Percentiles rank a stretch among this genome's conserved stretches.
phyloP scores from a whole-genome alignment of 2,113 vertebrate genomes.

The Podarcis raffonei region DNA sequence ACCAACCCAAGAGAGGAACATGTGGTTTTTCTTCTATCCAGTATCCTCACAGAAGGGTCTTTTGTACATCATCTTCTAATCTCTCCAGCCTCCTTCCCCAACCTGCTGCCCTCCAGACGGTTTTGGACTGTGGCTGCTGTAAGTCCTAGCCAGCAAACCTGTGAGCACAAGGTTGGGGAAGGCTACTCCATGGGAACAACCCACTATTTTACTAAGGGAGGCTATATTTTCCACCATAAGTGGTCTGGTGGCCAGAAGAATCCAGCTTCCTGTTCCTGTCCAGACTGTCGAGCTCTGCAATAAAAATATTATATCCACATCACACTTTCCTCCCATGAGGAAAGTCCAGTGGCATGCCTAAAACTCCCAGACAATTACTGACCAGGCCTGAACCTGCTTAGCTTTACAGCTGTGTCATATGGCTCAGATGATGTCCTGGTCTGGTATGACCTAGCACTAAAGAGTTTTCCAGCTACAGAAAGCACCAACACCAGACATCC shows the following conservation, averaged over 20 bases:
- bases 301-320: background rate
- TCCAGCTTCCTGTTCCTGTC: background rate
- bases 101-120: background rate
- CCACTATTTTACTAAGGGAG: background rate
- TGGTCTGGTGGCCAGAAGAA: background rate
- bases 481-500: too few relatives aligned
- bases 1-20: background rate
- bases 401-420: background rate
- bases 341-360: background rate
- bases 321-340: background rate
- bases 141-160: background rate
- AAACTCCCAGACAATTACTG: background rate
- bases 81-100: background rate
- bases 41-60: background rate
- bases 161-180: background rate
- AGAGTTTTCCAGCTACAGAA: background rate
- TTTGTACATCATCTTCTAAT: background rate
- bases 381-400: background rate
- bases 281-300: background rate
- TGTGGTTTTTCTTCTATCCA: too few relatives aligned
- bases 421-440: background rate
- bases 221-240: background rate
- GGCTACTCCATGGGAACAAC: background rate
- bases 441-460: background rate
- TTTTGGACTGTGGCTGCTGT: background rate